Evolutionary conservation across 2,888 invertebrate species (phyloP).

Genomic region (Portevinia maculata): DNA sequence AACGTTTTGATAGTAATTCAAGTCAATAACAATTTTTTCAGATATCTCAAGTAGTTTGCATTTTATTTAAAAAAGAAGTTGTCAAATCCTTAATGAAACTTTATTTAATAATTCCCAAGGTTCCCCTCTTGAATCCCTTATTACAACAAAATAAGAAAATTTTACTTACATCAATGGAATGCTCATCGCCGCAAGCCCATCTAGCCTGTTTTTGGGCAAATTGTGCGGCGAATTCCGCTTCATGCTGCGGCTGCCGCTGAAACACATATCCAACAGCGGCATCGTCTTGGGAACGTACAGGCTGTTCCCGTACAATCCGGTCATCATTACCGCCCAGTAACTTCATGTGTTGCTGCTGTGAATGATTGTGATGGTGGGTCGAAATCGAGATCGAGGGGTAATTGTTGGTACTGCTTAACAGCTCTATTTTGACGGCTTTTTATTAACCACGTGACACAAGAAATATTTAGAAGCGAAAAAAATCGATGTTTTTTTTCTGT

Average conservation of each 20-base stretch:
- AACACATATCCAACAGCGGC: conserved; percentile 96
- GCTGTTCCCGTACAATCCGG: conserved; percentile 83
- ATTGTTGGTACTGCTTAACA: conserved; percentile 80
- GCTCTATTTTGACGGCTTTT: conserved; percentile 82
- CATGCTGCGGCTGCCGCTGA: conserved; percentile 89
- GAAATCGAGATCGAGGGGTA: conserved; percentile 80
- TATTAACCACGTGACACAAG: conserved; percentile 59
- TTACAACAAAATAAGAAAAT: no score
- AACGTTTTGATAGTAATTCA: no score
- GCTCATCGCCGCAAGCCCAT: conserved; percentile 96
- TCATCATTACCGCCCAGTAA: conserved; percentile 90
- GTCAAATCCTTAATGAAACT: no score
- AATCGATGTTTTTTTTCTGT: conserved; percentile 36
- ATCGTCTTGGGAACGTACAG: conserved; percentile 89
- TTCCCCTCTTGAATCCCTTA: no score
- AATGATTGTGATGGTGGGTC: conserved; percentile 79
- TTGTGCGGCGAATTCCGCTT: conserved; percentile 89
- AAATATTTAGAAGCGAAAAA: conserved; percentile 23
- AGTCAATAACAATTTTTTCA: no score
- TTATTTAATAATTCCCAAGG: no score
- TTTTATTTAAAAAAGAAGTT: no score
- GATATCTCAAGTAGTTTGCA: no score
- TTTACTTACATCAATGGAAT: conserved; percentile 91
- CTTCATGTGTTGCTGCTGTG: conserved; percentile 87
- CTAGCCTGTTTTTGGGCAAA: conserved; percentile 89